Base-by-base conservation (phyloP, 1,140 invertebrate species). In the Bathynomus jamesi region DNA sequence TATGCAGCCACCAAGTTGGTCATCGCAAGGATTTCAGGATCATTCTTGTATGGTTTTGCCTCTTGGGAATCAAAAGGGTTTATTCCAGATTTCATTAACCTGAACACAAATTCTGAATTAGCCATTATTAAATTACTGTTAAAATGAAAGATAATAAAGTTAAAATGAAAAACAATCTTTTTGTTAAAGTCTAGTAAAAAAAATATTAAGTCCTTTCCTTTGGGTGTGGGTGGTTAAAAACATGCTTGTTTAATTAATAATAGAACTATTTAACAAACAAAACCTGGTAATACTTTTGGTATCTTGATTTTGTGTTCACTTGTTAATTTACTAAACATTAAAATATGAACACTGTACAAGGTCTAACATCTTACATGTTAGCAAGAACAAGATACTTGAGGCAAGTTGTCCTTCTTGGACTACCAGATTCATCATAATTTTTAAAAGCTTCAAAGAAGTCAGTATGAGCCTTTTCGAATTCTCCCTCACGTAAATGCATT, bases 381-480 rank as follows among this genome's bases (percentile, higher is more conserved):
- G 98, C 96, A 79, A 99, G 82, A 32, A 99, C 97, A 74, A 99
- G 87, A 84, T 99, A 99, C 83, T 99, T 99, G 13, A 99, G 84
- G 82, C 97, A 99, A 0, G 95, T 98, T 27, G 96, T 99, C 78
- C 98, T 85, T 73, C 97, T 85, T 46, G 95, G 95, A 78, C 93
- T 97, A n/a, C 97, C 97, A 46, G 95, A 98, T 84, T 99, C 97
- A 86, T 99, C 98, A 82, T 99, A 99, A 83, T 99, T 99, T 85
- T 99, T 99, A 82, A 99, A 99, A 3, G 98, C 98, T 84, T 99
- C 96, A 84, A 99, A 99, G 83, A 99, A 99, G 81, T 99, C 97
- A 2, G 95, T 99, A 81, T 99, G 96, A 5, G 97, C 96, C 83
- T 97, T 95, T 82, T 98, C 96, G 83, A 98, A 99, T 84, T 98